Percentiles rank a stretch among this genome's conserved stretches.
Conservation (phyloP, 2,888 invertebrate species). For the Neocrepidodera transversa region DNA sequence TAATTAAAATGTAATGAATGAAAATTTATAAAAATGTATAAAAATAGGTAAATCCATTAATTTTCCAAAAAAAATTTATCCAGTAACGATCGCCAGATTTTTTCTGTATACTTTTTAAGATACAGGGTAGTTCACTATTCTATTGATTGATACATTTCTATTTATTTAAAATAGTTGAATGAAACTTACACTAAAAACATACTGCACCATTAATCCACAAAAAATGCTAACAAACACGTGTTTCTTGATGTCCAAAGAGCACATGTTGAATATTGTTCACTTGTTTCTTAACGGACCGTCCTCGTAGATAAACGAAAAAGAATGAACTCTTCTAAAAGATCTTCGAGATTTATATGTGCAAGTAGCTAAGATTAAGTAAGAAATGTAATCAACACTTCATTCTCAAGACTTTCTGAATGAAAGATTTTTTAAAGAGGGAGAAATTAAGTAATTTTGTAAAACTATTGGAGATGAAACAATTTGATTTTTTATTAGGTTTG, state of each 20-base stretch:
- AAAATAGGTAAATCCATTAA: no score
- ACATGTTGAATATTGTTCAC: constrained; percentile 34
- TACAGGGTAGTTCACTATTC: no score
- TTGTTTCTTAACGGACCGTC: constrained; percentile 2
- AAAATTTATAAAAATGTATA: no score
- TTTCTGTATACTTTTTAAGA: no score
- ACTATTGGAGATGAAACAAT: background rate
- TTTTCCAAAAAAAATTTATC: no score
- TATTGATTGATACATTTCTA: background rate
- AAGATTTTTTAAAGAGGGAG: background rate
- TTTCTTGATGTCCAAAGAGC: constrained; percentile 36
- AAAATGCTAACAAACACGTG: constrained; percentile 46
- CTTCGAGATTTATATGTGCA: constrained; percentile 51
- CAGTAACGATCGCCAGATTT: no score
- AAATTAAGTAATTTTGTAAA: background rate
- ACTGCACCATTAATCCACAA: constrained; percentile 52
- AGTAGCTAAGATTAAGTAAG: constrained; percentile 52
- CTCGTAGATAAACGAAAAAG: constrained; percentile 21
- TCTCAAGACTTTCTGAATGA: constrained; percentile 38
- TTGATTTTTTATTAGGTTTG: no score
- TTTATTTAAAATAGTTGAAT: background rate
- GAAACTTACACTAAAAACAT: constrained; percentile 53
- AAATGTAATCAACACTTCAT: constrained; percentile 31
- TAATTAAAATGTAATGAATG: no score
- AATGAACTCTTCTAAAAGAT: constrained; percentile 41